phyloP scores from a whole-genome alignment of 2,113 vertebrate genomes.

The Ailurus styani region DNA sequence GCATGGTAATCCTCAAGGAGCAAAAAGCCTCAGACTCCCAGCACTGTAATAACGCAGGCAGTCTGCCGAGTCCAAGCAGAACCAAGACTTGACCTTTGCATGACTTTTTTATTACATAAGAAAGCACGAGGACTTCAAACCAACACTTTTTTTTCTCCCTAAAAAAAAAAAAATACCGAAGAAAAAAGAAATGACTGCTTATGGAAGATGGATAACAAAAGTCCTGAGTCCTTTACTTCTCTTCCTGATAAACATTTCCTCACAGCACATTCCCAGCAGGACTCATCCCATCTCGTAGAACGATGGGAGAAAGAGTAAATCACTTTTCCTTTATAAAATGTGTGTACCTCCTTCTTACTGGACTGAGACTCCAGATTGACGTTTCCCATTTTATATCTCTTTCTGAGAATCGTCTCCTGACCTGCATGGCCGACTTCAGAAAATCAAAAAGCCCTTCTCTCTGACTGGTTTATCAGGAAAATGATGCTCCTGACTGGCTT shows the following conservation, averaged over 20 bases:
- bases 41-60: conserved; percentile 25
- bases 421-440: background rate
- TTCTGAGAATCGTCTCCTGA: background rate
- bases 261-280: background rate
- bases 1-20: background rate
- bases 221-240: background rate
- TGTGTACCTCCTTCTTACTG: background rate
- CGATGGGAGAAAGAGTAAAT: background rate
- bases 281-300: background rate
- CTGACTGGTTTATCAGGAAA: background rate
- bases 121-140: conserved; percentile 48
- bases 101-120: conserved; percentile 71
- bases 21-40: background rate
- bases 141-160: conserved; percentile 44
- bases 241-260: conserved; percentile 34
- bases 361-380: background rate
- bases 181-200: conserved; percentile 29
- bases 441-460: background rate
- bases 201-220: conserved; percentile 40
- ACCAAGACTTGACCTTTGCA: conserved; percentile 63
- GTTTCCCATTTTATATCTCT: background rate
- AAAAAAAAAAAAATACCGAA: background rate
- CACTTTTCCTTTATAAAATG: conserved; percentile 5
- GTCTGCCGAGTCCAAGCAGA: conserved; percentile 1
- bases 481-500: background rate